phyloP scores from a whole-genome alignment of 2,888 invertebrate species.

The Melipona bicolor region DNA sequence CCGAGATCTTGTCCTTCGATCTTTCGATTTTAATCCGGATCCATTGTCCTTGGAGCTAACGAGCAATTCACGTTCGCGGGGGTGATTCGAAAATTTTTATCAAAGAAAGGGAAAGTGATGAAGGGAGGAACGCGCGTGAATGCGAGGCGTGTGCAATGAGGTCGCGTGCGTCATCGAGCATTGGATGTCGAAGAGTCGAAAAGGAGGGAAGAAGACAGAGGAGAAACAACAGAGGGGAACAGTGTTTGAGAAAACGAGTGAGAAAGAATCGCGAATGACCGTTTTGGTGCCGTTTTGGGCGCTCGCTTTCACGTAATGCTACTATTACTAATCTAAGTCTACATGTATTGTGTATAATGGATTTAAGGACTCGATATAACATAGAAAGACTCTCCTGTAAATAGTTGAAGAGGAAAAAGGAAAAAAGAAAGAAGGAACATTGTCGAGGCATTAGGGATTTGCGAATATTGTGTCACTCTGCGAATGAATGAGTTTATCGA shows the following conservation, averaged over 20 bases:
- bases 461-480: conserved; percentile 74
- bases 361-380: conserved; percentile 81
- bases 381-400: conserved; percentile 82
- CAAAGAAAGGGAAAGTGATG: conserved; percentile 9
- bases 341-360: conserved; percentile 83
- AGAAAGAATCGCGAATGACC: conserved; percentile 61
- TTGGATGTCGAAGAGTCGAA: not conserved
- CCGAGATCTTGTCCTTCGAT: not conserved
- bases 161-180: conserved; percentile 20
- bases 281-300: conserved; percentile 70
- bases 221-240: not conserved
- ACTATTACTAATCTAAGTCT: conserved; percentile 79
- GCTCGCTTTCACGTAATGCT: conserved; percentile 70
- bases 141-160: conserved; percentile 1
- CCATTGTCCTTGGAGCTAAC: not conserved
- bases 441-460: conserved; percentile 82
- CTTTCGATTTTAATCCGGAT: not conserved
- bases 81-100: not conserved
- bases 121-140: not conserved
- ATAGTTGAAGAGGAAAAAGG: conserved; percentile 75
- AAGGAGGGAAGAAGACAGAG: not conserved
- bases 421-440: conserved; percentile 39
- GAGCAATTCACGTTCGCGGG: not conserved
- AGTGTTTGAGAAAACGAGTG: not conserved
- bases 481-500: conserved; percentile 68